These are phyloP conservation scores for Suillia variegata DNA, from an alignment of 2,888 invertebrate species.

Conservation along the genomic window DNA sequence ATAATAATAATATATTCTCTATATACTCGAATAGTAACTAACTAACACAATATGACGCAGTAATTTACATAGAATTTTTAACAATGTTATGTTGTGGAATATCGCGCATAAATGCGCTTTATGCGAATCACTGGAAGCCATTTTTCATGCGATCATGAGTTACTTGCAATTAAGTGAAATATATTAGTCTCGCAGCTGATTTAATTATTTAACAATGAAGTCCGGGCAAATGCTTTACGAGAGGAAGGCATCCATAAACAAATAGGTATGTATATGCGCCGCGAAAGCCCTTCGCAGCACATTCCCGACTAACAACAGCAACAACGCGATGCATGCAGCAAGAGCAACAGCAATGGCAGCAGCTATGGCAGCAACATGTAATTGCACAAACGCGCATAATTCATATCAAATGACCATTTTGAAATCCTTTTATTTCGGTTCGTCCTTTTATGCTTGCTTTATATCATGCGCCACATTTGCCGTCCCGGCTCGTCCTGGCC, in stretches of 20 bases:
- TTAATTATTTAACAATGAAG: slow-evolving; percentile 59
- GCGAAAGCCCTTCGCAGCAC: not conserved
- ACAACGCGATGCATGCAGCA: slow-evolving; percentile 48
- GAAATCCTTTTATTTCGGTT: slow-evolving; percentile 59
- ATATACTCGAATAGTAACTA: too few relatives aligned
- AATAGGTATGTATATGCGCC: slow-evolving; percentile 12
- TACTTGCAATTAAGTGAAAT: slow-evolving; percentile 53
- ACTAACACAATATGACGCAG: not conserved
- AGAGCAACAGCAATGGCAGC: slow-evolving; percentile 1
- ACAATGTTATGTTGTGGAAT: too few relatives aligned
- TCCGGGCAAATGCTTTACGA: slow-evolving; percentile 35
- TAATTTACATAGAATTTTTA: not conserved
- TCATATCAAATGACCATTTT: slow-evolving; percentile 61
- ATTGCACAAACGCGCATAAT: slow-evolving; percentile 59
- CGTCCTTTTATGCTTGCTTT: slow-evolving; percentile 31
- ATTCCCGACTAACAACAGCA: slow-evolving; percentile 12
- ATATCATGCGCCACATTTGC: slow-evolving; percentile 14
- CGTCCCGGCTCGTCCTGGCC: not conserved
- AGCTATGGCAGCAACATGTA: slow-evolving; percentile 40
- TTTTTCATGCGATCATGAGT: slow-evolving; percentile 31
- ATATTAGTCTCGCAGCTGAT: slow-evolving; percentile 57
- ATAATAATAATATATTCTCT: too few relatives aligned
- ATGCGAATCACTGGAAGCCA: slow-evolving; percentile 9
- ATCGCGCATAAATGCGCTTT: too few relatives aligned
- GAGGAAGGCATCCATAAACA: slow-evolving; percentile 27